Evolutionary conservation across 2,797 vertebrate genomes (phyloP).

Genomic region (Sphenopsis melanotis): DNA sequence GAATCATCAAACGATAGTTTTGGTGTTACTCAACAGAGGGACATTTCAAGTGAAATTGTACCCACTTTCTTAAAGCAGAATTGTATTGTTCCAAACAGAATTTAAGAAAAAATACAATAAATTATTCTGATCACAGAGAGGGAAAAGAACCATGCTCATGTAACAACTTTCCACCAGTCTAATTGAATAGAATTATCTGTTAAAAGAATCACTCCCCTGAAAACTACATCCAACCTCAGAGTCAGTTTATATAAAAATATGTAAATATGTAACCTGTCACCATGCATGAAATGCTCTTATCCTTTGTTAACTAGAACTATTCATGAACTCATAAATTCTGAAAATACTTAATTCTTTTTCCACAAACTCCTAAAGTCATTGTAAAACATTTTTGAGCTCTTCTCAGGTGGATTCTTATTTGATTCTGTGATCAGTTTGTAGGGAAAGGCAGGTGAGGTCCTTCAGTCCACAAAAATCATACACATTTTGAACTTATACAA

Average conservation of each 20-base stretch:
- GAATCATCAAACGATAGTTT: background rate
- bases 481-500: background rate
- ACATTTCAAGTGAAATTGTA: background rate
- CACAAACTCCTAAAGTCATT: background rate
- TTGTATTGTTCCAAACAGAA: background rate
- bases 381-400: background rate
- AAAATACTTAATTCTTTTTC: background rate
- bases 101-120: background rate
- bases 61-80: conserved; percentile 16
- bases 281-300: background rate
- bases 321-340: background rate
- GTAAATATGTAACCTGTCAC: background rate
- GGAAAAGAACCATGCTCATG: background rate
- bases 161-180: background rate
- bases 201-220: background rate
- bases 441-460: background rate
- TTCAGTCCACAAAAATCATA: background rate
- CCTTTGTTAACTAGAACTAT: background rate
- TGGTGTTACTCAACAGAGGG: background rate
- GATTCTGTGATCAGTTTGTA: background rate
- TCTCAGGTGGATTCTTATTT: background rate
- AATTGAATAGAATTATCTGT: background rate
- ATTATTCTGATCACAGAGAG: background rate
- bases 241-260: background rate
- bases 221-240: background rate